These are phyloP conservation scores for Diceros bicornis DNA, from an alignment of 2,797 vertebrate genomes.

Conservation along the genomic window DNA sequence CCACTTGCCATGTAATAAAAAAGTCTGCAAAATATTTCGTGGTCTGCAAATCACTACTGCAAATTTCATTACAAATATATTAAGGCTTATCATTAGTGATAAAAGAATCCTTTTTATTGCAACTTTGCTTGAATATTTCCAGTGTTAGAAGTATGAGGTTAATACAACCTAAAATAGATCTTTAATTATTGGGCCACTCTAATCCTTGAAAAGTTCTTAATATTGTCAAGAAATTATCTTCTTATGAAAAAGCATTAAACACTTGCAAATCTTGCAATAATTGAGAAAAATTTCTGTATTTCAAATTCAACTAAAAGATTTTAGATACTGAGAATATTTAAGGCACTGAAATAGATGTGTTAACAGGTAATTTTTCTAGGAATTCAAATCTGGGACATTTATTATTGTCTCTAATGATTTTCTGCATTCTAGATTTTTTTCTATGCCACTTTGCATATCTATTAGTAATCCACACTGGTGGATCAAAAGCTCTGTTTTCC, in stretches of 20 bases:
- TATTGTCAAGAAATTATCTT: not conserved
- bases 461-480: not conserved
- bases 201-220: conserved; percentile 3
- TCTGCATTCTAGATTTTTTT: not conserved
- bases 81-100: not conserved
- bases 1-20: not conserved
- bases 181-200: not conserved
- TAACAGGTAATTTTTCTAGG: not conserved
- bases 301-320: not conserved
- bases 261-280: not conserved
- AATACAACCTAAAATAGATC: not conserved
- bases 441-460: not conserved
- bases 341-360: not conserved
- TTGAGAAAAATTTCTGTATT: not conserved
- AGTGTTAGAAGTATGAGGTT: not conserved
- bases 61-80: not conserved
- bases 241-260: not conserved
- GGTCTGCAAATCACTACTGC: not conserved
- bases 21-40: not conserved
- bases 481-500: not conserved
- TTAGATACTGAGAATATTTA: not conserved
- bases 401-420: not conserved
- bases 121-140: not conserved
- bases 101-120: not conserved
- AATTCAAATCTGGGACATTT: not conserved